Conservation (phyloP, 2,113 vertebrate species). For the Thalassoma bifasciatum region DNA sequence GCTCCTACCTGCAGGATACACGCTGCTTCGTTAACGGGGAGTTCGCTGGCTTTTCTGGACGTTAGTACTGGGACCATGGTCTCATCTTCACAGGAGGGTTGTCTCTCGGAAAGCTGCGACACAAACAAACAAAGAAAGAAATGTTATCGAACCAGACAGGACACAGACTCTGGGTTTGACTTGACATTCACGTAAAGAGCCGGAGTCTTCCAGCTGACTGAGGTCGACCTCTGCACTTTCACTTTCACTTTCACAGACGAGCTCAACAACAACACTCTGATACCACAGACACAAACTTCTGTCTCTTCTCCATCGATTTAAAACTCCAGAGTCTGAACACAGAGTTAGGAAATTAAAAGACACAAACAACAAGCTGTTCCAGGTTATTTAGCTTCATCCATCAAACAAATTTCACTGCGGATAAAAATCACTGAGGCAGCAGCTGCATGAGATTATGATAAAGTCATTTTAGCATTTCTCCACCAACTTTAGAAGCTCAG, state of each 20-base stretch:
- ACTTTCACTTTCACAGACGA: neutral
- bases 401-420: too few relatives aligned
- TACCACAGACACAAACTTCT: neutral
- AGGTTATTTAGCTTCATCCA: too few relatives aligned
- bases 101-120: conserved; percentile 82
- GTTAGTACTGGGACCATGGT: conserved; percentile 98
- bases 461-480: too few relatives aligned
- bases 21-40: conserved; percentile 93
- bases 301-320: too few relatives aligned
- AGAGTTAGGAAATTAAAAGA: too few relatives aligned
- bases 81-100: conserved; percentile 93
- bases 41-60: conserved; percentile 96
- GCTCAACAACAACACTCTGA: neutral
- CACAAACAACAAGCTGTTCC: too few relatives aligned
- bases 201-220: neutral
- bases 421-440: too few relatives aligned
- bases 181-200: neutral
- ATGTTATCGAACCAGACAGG: too few relatives aligned
- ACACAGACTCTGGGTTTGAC: neutral
- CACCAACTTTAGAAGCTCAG: too few relatives aligned
- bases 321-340: too few relatives aligned
- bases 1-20: conserved; percentile 91
- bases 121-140: conserved; percentile 22
- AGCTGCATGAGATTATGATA: too few relatives aligned
- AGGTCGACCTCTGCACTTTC: neutral